Base-by-base conservation (phyloP, 2,888 invertebrate species). In the Helicoverpa assulta region DNA sequence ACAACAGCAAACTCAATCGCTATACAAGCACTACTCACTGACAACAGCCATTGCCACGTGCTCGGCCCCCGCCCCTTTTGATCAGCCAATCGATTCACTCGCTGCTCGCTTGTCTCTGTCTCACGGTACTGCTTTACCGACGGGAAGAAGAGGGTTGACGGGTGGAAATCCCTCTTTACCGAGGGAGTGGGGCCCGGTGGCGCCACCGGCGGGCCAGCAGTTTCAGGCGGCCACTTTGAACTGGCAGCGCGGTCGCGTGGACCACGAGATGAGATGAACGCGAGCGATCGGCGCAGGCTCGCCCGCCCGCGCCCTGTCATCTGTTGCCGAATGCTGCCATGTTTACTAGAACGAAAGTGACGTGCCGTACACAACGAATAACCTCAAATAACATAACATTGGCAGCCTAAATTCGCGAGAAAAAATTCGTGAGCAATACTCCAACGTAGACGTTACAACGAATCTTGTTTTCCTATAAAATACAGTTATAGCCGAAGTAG, bases 321-420 rank as follows among this genome's bases (percentile, higher is more conserved):
- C 95, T 95, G 95, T 94, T 95, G 94, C 94, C 92, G 87, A 90
- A 83, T 90, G 91, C 94, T 94, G 95, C 94, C 94, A 95, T 95
- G 95, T 94, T 95, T 95, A 95, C 95, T 91, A 92, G 92, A 91
- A 89, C 89, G 88, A 91, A 91, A 93, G 92, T 92, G 94, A 93
- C 94, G 93, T 94, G 91, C 91, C 87, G 89, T 90, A 92, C 90
- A 94, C 95, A 94, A 94, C 94, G 94, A 94, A 93, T 94, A 95
- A 95, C 95, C 94, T 94, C 91, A 91, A 84, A 91, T 87, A 89
- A 89, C 87, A 88, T 88, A 86, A 88, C 86, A 82, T 80, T 89
- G 86, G 89, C 87, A 90, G 82, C 85, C 80, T 80, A 86, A 87
- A 90, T 82, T 85, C 88, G 86, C 85, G 84, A 85, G 79, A 83